Base-by-base conservation (phyloP, 2,797 vertebrate species). In the Phalloptychus januarius region DNA sequence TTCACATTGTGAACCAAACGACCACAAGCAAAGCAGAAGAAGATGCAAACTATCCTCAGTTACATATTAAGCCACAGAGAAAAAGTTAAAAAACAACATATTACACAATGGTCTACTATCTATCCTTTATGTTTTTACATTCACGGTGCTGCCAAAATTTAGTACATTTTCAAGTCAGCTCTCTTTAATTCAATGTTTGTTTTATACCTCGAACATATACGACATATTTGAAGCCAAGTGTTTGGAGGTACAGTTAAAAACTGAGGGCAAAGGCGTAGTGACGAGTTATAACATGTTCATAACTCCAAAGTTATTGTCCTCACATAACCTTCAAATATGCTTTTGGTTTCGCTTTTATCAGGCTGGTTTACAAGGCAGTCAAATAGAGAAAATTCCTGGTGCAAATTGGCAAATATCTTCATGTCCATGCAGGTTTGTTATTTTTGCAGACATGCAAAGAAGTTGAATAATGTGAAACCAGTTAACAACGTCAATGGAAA, bases 1-100 rank as follows among this genome's bases (percentile, higher is more conserved):
- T 46, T 46, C 0, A 46, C 1, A 5, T 0, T 16, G 15, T 16
- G 45, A 46, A 16, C 0, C 15, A 46, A 16, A 46, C 15, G 45
- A 46, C 45, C n/a, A n/a, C n/a, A n/a, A 46, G 45, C 45, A 1
- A 16, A 46, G 45, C 13, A 16, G 44, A 45, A 45, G 45, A 4
- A 46, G 45, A 46, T 46, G 45, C 13, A 46, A 46, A 46, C 45
- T 16, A 16, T 46, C 5, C 4, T 1, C 13, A 16, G 15, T 16
- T 46, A 46, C 0, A 46, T 46, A 16, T 48, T 6, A 48, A 46
- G 45, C 5, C 45, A 46, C 16, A 48, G 5, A 2, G 5, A 6
- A 48, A 48, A 48, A 48, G 16, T 18, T 18, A 18, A 48, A 48
- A 46, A 46, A 18, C 10, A 44, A 11, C 4, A 18, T 0, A 48